Evolutionary conservation across 2,888 invertebrate species (phyloP), one percentile per base, ranked within the genome.

Genomic region (Tetragonisca angustula): DNA sequence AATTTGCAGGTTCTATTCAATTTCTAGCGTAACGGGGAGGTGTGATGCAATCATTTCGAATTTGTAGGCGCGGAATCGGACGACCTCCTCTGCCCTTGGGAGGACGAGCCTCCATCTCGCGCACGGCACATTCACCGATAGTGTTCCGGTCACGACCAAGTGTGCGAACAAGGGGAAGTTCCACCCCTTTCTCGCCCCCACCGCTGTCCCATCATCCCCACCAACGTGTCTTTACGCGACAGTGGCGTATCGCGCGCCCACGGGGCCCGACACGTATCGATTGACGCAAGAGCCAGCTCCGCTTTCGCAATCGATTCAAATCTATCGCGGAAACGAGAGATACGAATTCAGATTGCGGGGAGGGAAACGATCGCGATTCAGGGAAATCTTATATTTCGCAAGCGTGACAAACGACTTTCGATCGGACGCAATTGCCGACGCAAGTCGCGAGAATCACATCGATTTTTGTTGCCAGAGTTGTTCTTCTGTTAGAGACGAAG

Each of bases 41-140:
- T 27, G 49, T 86, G 87, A 89, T 80, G 85, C 77, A 88, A 88
- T 24, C 19, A 36, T 67, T 80, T 50, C 71, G 49, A 90, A 88
- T 84, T 71, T 32, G 61, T 49, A 17, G 43, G 27, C 21, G 67
- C 67, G 32, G 54, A 84, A 78, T 75, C 80, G 80, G 78, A 74
- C 91, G 93, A 93, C 93, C 93, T 90, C 89, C 89, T 91, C 91
- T 88, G 93, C 88, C 94, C 94, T 94, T 93, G 93, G 87, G 90
- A 91, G 86, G 90, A 85, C 92, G 91, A 93, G 91, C 91, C 91
- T 90, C 91, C 91, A 87, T 83, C 79, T 83, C 75, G 64, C 69
- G 65, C 65, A 71, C 59, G 72, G 80, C 84, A 56, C 90, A 77
- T 90, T 89, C 90, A 84, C 88, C 89, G 88, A 86, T 87, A 83